A percentile compares a stretch with the other conserved stretches of the same genome.
Evolutionary conservation across 1,140 invertebrate genomes (phyloP).

Genomic region (Neomicropteryx cornuta): DNA sequence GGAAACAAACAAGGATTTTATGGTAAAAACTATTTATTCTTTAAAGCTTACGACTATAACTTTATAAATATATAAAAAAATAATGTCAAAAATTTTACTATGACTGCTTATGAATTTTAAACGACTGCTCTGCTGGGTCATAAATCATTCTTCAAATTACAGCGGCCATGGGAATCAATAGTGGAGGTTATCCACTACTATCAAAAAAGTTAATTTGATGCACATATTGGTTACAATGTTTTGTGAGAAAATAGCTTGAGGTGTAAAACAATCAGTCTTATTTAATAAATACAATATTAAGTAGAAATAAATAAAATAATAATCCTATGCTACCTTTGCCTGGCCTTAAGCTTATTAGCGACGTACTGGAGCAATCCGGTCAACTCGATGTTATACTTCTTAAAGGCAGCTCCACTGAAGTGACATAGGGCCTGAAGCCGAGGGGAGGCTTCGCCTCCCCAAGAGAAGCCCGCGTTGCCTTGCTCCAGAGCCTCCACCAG

Average conservation of each 20-base stretch:
- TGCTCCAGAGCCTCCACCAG: conserved; percentile 83
- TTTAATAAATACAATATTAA: too few species aligned
- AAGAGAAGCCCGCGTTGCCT: conserved; percentile 68
- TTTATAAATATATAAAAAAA: background rate
- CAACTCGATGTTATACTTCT: conserved; percentile 95
- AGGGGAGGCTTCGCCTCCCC: conserved; percentile 84
- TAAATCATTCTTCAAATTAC: too few species aligned
- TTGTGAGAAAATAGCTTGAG: too few species aligned
- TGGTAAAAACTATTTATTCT: too few species aligned
- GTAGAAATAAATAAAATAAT: too few species aligned
- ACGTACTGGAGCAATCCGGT: conserved; percentile 94
- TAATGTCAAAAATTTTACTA: background rate
- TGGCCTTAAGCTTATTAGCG: conserved; percentile 91
- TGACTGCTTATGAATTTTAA: background rate
- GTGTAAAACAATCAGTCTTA: too few species aligned
- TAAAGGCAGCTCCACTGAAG: conserved; percentile 92
- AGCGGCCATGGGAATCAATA: too few species aligned
- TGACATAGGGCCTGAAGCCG: conserved; percentile 92
- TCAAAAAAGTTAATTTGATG: too few species aligned
- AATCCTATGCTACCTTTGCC: conserved; percentile 62
- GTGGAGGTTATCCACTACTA: too few species aligned
- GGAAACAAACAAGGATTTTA: conserved; percentile 10
- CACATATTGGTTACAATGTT: too few species aligned
- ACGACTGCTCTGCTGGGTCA: too few species aligned
- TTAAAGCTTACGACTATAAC: background rate